Conservation (phyloP, 2,888 invertebrate species). For the Hydriomena furcata region DNA sequence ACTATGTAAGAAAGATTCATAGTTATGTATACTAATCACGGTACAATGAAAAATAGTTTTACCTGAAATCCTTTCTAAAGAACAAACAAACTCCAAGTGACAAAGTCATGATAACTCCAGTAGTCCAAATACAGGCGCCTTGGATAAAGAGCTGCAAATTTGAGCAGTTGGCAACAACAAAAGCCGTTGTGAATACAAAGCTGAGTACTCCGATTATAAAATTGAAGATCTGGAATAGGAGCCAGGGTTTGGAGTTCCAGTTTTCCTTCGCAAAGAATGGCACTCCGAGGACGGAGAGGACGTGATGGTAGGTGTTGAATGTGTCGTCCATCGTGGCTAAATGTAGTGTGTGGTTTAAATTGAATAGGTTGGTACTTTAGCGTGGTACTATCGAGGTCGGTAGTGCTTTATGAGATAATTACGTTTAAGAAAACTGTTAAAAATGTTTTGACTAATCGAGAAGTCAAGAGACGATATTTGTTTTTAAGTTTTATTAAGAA, state of each 20-base stretch:
- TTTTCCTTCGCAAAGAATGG: conserved; percentile 58
- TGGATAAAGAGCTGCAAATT: conserved; percentile 62
- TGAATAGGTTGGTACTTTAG: not conserved
- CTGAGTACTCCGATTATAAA: conserved; percentile 56
- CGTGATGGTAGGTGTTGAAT: conserved; percentile 53
- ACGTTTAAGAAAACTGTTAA: too few species aligned
- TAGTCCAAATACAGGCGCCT: conserved; percentile 73
- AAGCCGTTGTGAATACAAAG: conserved; percentile 64
- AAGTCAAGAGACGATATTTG: too few species aligned
- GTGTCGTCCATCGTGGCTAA: conserved; percentile 57
- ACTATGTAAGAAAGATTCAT: too few species aligned
- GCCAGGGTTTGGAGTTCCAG: conserved; percentile 58
- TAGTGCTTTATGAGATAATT: too few species aligned
- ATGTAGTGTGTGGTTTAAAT: not conserved
- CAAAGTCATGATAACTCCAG: conserved; percentile 68
- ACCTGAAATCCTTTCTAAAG: conserved; percentile 57
- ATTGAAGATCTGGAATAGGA: conserved; percentile 59
- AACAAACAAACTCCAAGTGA: conserved; percentile 60
- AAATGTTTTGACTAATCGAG: too few species aligned
- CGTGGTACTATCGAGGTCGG: too few species aligned
- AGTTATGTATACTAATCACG: too few species aligned
- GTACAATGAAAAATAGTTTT: too few species aligned
- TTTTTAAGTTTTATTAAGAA: too few species aligned
- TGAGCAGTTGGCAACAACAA: conserved; percentile 49
- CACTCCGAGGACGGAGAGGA: conserved; percentile 63